Evolutionary conservation across 30 jellyfish, hydroid and myxozoan genomes (phyloP), one percentile per base, ranked within the genome.

Genomic region (Turritopsis dohrnii): DNA sequence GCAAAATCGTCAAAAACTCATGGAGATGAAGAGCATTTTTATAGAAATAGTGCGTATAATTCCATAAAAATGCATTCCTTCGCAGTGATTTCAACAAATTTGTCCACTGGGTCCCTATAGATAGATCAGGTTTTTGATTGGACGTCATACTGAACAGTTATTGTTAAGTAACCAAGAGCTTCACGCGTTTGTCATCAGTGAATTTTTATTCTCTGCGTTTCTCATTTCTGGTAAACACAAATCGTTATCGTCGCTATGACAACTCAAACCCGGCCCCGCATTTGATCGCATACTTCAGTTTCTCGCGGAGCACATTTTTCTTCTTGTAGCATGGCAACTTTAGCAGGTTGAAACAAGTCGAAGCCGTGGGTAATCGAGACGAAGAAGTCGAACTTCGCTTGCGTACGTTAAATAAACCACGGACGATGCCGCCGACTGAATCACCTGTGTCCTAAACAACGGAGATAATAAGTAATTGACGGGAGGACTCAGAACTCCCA

Each of bases 181-280:
- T n/a, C n/a, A n/a, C n/a, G n/a, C n/a, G n/a, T n/a, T n/a, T n/a
- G n/a, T n/a, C n/a, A n/a, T n/a, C n/a, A n/a, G n/a, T n/a, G n/a
- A n/a, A n/a, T n/a, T n/a, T n/a, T n/a, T n/a, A n/a, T n/a, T n/a
- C n/a, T n/a, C n/a, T n/a, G n/a, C n/a, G n/a, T n/a, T n/a, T n/a
- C 60, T 41, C 13, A 41, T 41, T 41, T 5, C 13, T 41, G 60
- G 60, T 3, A 41, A 41, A 41, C 60, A 13, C 5, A 41, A 41
- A 41, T 41, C 60, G 9, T 41, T 41, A 3, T 41, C 60, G 5
- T 13, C 21, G 8, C 86, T 80, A 94, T 3, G 99, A 94, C 7
- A 94, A 79, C 80, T 94, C 99, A 60, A 94, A 94, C 52, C 99
- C 99, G n/a, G 99, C 94, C 1, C 97, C 99, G 1, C 97, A 89